Base-by-base conservation (phyloP, 2,888 invertebrate genomes). In the Spisula solida region DNA sequence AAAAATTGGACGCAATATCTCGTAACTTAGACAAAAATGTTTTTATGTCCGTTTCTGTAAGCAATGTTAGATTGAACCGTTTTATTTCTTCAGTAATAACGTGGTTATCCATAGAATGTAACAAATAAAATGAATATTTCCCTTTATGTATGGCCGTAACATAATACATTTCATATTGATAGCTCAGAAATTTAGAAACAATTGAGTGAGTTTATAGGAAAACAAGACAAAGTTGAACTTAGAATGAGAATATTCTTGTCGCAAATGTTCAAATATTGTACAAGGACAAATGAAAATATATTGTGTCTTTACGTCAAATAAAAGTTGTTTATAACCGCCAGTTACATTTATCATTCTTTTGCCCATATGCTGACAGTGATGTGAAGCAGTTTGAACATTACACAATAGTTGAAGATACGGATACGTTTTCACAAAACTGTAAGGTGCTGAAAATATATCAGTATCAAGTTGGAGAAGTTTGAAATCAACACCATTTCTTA, bases 171-270 rank as follows among this genome's bases (percentile, higher is more conserved):
- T 51, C 8, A 41, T 41, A 47, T 16, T 16, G 51, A 6, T 20
- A 4, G n/a, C 6, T 34, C 34, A 78, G 12, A 41, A 41, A 25
- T 79, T 79, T 6, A 79, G 5, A 41, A 41, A 79, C n/a, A 79
- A 79, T 18, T 79, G 79, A 18, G n/a, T 79, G 0, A 79, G 79
- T 79, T 20, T 79, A 41, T 79, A 79, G 0, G 79, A 79, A 1
- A 79, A 47, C 79, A 79, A 20, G n/a, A 79, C 25, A 18, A 47
- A 79, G 47, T 79, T 79, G 20, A 79, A 79, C 79, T 79, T 79
- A 10, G 47, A 41, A 79, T 12, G 34, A 16, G 20, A 34, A 25
- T 79, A 47, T 12, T 79, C 47, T 4, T 25, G n/a, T 12, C 12
- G 41, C 18, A 79, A 20, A 20, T 79, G 20, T 20, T 79, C 47